Evolutionary conservation across 2,888 invertebrate species (phyloP), one percentile per base, ranked within the genome.

Genomic region (Macrophya annulata): DNA sequence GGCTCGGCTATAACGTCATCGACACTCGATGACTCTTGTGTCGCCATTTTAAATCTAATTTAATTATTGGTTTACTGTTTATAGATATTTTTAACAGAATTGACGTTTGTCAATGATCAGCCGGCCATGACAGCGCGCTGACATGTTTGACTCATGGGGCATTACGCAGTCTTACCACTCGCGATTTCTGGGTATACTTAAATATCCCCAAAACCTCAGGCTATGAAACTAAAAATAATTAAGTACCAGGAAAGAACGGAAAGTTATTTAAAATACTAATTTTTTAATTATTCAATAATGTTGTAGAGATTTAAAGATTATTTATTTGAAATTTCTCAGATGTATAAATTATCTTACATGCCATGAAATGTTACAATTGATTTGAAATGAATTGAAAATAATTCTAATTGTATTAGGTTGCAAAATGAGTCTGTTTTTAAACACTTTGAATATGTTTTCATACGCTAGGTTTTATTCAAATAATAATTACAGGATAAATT

Each of bases 1-100:
- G 92, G 90, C 65, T 92, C 92, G n/a, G 89, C 89, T 48, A 92
- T 92, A 6, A 89, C 91, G 68, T 90, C 91, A 85, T 91, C 92
- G 79, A 90, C 90, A 85, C 86, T 87, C 79, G 87, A 79, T 71
- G 90, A 86, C 86, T 91, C 90, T 48, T 88, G 90, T 51, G 90
- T 87, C 21, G 92, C 90, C 92, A 92, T 92, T 62, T 51, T 83
- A 37, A 10, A 1, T n/a, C 31, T 71, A 68, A 48, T 83, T 83
- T 25, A 68, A 83, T 83, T 71, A 62, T 25, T 83, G 51, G 8
- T n/a, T 5, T 68, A 48, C 12, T 45, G 21, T 65, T 83, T 37
- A 0, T n/a, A 9, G 40, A 8, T 68, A 17, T 83, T 51, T 25
- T 48, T n/a, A 48, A 68, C 48, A 15, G 48, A 62, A 48, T 68